Base-by-base conservation (phyloP, 2,797 vertebrate species). In the Mareca strepera region DNA sequence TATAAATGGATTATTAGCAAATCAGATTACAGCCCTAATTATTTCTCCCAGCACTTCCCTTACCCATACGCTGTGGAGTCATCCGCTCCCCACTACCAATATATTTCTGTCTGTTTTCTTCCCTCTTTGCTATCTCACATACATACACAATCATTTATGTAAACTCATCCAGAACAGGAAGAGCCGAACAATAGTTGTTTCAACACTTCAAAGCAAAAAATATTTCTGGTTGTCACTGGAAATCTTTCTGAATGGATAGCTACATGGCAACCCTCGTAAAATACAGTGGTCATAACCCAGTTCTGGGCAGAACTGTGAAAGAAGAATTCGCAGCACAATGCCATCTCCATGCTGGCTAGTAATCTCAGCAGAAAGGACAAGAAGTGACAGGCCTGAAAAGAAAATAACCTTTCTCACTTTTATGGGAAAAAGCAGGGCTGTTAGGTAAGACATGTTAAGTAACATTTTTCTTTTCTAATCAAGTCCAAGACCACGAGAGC, bases 1-100 rank as follows among this genome's bases (percentile, higher is more conserved):
- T 95, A 92, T 94, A 96, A 96, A 93, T 90, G 84, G 94, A 96
- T 94, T 95, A 94, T 96, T 93, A 93, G 83, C 68, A 95, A 97
- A 97, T 94, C 92, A 94, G 90, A 94, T 91, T 92, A 86, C 68
- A 92, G 77, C 21, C 50, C 37, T 93, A 94, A 95, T 96, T 96
- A 87, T 94, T 95, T 97, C 94, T 91, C 75, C 66, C 67, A 86
- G 85, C 35, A 63, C 88, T 94, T 94, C 75, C 72, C 74, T 73
- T 76, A 67, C 74, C 68, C 84, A 7, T 69, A 82, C 75, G 39
- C 90, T 80, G 59, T 29, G 31, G 64, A 75, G 52, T 83, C 55
- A 73, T 83, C 26, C 13, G 1, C 66, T 77, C 37, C 35, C 35
- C 89, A 43, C 23, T 73, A 64, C 63, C 62, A 62, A 69, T 44